Evolutionary conservation across 2,113 vertebrate genomes (phyloP).

Genomic region (Pavo muticus): DNA sequence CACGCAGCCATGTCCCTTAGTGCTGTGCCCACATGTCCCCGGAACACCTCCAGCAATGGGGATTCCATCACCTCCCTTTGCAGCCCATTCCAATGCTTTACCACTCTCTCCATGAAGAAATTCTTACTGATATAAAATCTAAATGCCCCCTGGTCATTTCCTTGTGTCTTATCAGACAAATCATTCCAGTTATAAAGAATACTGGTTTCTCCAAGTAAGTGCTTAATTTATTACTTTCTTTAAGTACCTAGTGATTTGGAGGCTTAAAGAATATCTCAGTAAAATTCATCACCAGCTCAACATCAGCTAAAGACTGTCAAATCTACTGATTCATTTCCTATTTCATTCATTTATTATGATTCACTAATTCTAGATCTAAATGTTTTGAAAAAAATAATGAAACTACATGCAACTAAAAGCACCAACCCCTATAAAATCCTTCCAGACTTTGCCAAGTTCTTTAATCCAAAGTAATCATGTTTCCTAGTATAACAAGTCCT

Average conservation of each 20-base stretch:
- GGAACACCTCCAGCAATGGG: not conserved
- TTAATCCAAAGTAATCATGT: slow-evolving; percentile 60
- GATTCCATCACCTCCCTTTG: not conserved
- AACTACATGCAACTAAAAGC: slow-evolving; percentile 67
- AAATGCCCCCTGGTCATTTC: not conserved
- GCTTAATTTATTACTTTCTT: not conserved
- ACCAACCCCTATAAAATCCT: slow-evolving; percentile 75
- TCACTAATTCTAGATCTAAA: slow-evolving; percentile 25
- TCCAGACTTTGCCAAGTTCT: slow-evolving; percentile 61
- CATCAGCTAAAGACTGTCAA: not conserved
- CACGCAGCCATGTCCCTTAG: not conserved
- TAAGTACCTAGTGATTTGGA: not conserved
- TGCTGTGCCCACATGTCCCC: not conserved
- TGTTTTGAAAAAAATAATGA: slow-evolving; percentile 56
- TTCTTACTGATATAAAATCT: not conserved
- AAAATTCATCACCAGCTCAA: not conserved
- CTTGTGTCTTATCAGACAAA: not conserved
- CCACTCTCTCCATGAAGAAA: not conserved
- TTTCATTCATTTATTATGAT: not conserved
- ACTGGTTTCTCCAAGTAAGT: not conserved
- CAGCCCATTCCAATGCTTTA: not conserved
- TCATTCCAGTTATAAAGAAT: not conserved
- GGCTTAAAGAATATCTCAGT: not conserved
- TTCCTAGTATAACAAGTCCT: slow-evolving; percentile 72
- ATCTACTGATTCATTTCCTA: slow-evolving; percentile 45